These are phyloP conservation scores for Garra rufa DNA, from an alignment of 2,113 vertebrate species.

Conservation along the genomic window DNA sequence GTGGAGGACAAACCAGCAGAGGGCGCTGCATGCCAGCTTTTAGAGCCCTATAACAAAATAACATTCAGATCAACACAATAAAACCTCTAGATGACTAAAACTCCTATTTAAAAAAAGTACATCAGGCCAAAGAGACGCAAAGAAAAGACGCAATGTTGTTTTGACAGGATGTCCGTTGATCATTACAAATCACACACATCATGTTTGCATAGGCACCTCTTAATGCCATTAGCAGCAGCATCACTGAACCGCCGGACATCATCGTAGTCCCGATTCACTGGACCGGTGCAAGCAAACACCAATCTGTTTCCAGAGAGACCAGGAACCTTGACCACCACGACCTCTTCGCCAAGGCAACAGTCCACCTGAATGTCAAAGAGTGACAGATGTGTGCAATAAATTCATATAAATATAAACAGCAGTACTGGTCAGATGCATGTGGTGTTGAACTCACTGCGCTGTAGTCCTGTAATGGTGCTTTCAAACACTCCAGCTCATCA, in stretches of 20 bases:
- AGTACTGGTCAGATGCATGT: neutral
- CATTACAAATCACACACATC: neutral
- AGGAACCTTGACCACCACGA: conserved; percentile 74
- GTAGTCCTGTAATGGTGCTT: conserved; percentile 74
- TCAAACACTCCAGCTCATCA: conserved; percentile 68
- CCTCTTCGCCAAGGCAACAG: conserved; percentile 68
- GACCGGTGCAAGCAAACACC: conserved; percentile 79
- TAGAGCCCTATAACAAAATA: conserved; percentile 69
- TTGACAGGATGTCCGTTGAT: neutral
- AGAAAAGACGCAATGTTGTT: neutral
- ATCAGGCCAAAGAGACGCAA: neutral
- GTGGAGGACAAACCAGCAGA: conserved; percentile 77
- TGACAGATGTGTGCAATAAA: neutral
- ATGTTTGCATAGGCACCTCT: conserved; percentile 55
- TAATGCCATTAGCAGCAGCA: conserved; percentile 74
- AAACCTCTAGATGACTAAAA: neutral
- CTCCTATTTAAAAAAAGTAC: neutral
- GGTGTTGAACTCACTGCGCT: conserved; percentile 67
- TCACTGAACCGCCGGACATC: conserved; percentile 79
- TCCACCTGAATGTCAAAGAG: conserved; percentile 69
- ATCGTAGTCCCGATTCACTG: conserved; percentile 80
- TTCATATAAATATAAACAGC: neutral
- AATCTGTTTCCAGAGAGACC: conserved; percentile 77
- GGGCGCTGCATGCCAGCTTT: conserved; percentile 80
- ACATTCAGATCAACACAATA: neutral